Percentiles rank a stretch among this genome's conserved stretches.
Conservation (phyloP, 2,888 invertebrate species). For the Lasioglossum villosulum region DNA sequence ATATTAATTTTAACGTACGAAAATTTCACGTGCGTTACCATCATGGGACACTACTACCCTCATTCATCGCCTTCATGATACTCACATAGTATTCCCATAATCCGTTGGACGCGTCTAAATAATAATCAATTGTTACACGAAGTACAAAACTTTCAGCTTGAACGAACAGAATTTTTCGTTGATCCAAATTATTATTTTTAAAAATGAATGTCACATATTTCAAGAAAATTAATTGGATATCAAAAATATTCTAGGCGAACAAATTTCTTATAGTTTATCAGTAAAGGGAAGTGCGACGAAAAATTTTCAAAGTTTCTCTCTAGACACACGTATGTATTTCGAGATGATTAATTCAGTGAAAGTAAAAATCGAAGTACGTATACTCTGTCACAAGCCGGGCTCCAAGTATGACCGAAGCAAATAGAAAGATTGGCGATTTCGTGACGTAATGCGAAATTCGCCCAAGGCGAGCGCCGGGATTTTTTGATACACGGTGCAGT, state of each 20-base stretch:
- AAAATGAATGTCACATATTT: not conserved
- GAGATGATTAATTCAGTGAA: not conserved
- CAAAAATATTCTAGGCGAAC: not conserved
- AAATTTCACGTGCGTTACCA: slow-evolving; percentile 53
- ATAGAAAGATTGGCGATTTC: slow-evolving; percentile 3
- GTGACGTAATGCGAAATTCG: slow-evolving; percentile 39
- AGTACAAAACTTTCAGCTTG: not conserved
- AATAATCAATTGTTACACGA: slow-evolving; percentile 51
- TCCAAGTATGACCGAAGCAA: too few relatives aligned
- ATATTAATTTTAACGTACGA: slow-evolving; percentile 78
- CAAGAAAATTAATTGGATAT: not conserved
- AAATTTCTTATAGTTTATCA: not conserved
- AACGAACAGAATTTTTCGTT: not conserved
- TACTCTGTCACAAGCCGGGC: not conserved
- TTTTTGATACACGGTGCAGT: slow-evolving; percentile 56
- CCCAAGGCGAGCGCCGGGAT: slow-evolving; percentile 48
- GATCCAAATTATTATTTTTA: not conserved
- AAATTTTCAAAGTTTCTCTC: not conserved
- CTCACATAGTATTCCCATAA: slow-evolving; percentile 25
- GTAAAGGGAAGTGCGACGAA: not conserved
- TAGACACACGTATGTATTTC: not conserved
- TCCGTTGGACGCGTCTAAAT: slow-evolving; percentile 49
- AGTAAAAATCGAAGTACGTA: not conserved
- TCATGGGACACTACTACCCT: slow-evolving; percentile 50
- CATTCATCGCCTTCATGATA: slow-evolving; percentile 51